phyloP scores from a whole-genome alignment of 2,113 vertebrate species.

The Pachyramphus minor region DNA sequence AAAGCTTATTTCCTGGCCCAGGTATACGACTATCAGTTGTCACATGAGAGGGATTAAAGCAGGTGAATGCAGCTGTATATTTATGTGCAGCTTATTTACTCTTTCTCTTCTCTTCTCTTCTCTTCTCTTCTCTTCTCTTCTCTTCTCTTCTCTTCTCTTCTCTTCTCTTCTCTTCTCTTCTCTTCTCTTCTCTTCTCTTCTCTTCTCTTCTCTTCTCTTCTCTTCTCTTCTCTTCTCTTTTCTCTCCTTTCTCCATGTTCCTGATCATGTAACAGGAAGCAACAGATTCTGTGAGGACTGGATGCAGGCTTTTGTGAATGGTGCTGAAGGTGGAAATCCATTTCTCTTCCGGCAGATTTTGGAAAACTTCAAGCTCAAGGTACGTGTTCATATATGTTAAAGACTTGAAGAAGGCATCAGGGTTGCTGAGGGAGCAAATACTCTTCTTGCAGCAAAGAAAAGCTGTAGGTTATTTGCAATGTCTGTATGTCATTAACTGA shows the following conservation, averaged over 20 bases:
- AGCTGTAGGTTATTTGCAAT: background rate
- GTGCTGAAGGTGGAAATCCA: constrained; percentile 87
- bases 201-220: no score
- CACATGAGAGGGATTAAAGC: background rate
- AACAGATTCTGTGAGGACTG: constrained; percentile 96
- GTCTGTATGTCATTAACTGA: background rate
- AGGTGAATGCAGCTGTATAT: background rate
- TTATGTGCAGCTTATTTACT: background rate
- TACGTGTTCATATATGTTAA: constrained; percentile 37
- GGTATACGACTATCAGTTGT: background rate
- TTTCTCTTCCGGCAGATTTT: constrained; percentile 93
- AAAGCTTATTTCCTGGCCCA: background rate
- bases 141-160: no score
- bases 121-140: no score
- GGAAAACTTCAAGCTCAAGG: constrained; percentile 99
- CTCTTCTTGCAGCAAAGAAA: background rate
- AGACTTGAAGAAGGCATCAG: background rate
- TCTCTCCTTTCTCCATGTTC: background rate
- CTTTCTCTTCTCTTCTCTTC: background rate
- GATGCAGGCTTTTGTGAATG: constrained; percentile 90
- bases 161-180: no score
- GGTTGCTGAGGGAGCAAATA: background rate
- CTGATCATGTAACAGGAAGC: constrained; percentile 74
- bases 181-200: no score
- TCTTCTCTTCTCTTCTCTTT: no score